Percentiles rank a stretch among this genome's conserved stretches.
Evolutionary conservation across 2,797 vertebrate genomes (phyloP).

Genomic region (Fistularia tabacaria): DNA sequence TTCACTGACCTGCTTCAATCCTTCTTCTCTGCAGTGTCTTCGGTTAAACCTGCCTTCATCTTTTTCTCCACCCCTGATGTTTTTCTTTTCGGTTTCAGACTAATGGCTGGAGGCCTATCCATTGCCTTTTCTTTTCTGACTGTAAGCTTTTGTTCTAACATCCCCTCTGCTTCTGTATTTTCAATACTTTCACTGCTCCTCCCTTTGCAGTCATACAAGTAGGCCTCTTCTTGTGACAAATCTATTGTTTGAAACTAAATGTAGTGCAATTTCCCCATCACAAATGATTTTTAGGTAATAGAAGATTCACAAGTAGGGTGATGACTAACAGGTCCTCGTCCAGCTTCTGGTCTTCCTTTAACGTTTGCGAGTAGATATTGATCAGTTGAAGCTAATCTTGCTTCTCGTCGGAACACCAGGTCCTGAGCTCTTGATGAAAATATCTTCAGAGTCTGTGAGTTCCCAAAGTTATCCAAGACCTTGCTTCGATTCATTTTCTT

Average conservation of each 20-base stretch:
- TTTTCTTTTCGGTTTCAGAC: constrained; percentile 17
- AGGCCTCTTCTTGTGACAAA: constrained; percentile 1
- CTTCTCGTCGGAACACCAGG: constrained; percentile 97
- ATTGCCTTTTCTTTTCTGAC: constrained; percentile 14
- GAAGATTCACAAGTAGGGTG: constrained; percentile 15
- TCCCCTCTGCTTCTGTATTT: constrained; percentile 10
- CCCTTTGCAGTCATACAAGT: not conserved
- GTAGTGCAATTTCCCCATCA: constrained; percentile 5
- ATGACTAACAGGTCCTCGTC: constrained; percentile 25
- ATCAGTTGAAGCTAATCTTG: constrained; percentile 99
- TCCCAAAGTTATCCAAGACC: constrained; percentile 51
- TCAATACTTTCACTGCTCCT: not conserved
- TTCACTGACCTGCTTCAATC: constrained; percentile 21
- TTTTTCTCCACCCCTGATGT: constrained; percentile 14
- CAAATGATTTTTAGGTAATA: constrained; percentile 14
- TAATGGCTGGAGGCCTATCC: constrained; percentile 13
- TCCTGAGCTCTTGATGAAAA: constrained; percentile 99
- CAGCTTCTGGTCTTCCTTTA: constrained; percentile 89
- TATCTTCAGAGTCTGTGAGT: constrained; percentile 99
- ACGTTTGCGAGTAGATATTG: constrained; percentile 94
- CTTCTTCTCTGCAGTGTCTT: constrained; percentile 10
- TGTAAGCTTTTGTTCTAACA: constrained; percentile 7
- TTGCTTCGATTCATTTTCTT: constrained; percentile 36
- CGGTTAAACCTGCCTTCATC: constrained; percentile 19
- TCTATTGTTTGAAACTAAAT: constrained; percentile 17